phyloP scores from a whole-genome alignment of 2,888 invertebrate genomes.

The Ormyrus labotus region DNA sequence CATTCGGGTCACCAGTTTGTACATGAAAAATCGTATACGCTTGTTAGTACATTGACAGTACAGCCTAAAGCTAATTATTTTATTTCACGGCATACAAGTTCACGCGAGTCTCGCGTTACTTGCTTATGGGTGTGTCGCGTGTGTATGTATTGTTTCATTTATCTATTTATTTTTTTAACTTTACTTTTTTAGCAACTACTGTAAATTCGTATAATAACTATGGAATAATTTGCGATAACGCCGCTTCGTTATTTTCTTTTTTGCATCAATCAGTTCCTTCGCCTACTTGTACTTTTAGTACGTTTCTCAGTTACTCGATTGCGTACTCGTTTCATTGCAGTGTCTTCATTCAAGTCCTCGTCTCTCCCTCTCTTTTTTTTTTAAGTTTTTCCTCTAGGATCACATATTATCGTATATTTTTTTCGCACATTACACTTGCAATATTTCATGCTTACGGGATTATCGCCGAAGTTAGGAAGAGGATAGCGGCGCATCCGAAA shows the following conservation, averaged over 20 bases:
- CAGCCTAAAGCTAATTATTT: slow-evolving; percentile 69
- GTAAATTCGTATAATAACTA: slow-evolving; percentile 73
- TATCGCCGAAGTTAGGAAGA: slow-evolving; percentile 60
- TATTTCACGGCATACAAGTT: slow-evolving; percentile 47
- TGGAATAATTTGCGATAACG: slow-evolving; percentile 65
- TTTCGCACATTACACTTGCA: slow-evolving; percentile 59
- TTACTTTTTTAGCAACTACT: slow-evolving; percentile 68
- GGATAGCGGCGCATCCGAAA: slow-evolving; percentile 64
- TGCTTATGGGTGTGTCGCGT: slow-evolving; percentile 11
- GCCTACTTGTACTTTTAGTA: not conserved
- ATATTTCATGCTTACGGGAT: slow-evolving; percentile 61
- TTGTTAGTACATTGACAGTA: slow-evolving; percentile 74
- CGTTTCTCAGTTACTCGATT: slow-evolving; percentile 19
- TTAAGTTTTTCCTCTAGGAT: slow-evolving; percentile 25
- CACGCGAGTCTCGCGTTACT: not conserved
- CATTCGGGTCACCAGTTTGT: slow-evolving; percentile 65
- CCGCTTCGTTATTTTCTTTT: slow-evolving; percentile 53
- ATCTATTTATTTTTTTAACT: slow-evolving; percentile 57
- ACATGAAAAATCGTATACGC: slow-evolving; percentile 76
- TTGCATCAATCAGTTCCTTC: not conserved
- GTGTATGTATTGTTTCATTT: slow-evolving; percentile 55
- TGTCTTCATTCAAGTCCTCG: slow-evolving; percentile 3
- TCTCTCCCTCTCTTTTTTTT: not conserved
- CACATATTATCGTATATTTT: slow-evolving; percentile 44
- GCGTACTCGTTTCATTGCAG: slow-evolving; percentile 9